Evolutionary conservation across 1,140 invertebrate species (phyloP).

Genomic region (Drosophila leontia): DNA sequence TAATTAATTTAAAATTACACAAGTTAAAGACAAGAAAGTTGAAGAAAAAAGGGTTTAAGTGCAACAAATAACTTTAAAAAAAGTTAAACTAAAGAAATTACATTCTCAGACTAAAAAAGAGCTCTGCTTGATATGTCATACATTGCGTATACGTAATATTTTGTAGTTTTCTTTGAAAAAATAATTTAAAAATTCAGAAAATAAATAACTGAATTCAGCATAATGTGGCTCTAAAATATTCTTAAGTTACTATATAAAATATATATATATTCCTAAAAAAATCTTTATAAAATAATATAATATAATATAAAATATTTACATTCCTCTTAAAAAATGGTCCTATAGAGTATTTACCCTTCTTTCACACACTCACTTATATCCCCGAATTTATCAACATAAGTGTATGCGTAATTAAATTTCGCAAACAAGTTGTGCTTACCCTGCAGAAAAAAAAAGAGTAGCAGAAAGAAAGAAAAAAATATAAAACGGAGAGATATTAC

Average conservation of each 20-base stretch:
- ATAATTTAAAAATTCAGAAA: accelerated
- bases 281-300: not conserved
- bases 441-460: constrained; percentile 25
- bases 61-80: not conserved
- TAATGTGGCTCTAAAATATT: too few relatives aligned
- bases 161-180: accelerated
- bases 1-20: too few relatives aligned
- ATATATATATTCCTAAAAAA: not conserved
- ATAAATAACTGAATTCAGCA: too few relatives aligned
- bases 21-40: too few relatives aligned
- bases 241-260: not conserved
- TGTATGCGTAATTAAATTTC: constrained; percentile 50
- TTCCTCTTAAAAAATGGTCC: not conserved
- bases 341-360: constrained; percentile 12
- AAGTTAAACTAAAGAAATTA: not conserved
- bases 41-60: not conserved
- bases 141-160: constrained; percentile 12
- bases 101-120: not conserved
- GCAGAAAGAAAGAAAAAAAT: not conserved
- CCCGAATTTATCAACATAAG: constrained; percentile 34
- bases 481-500: constrained; percentile 23
- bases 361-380: not conserved
- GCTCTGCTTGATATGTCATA: not conserved
- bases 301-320: constrained; percentile 4
- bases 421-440: constrained; percentile 40